Base-by-base conservation (phyloP, 2,113 vertebrate genomes). In the Dendrocopos noguchii region DNA sequence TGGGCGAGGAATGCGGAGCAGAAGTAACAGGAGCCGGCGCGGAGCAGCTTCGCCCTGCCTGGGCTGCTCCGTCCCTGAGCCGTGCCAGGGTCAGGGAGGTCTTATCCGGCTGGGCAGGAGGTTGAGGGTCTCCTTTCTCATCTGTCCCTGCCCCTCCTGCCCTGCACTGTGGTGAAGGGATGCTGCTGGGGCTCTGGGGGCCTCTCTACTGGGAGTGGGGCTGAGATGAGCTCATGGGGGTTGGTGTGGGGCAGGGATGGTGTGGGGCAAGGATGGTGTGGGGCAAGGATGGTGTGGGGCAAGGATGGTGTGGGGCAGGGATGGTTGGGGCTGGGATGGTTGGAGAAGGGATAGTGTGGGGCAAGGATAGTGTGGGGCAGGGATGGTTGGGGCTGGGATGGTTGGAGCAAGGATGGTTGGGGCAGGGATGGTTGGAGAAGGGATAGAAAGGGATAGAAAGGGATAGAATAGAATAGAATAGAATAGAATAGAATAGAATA, bases 141-240 rank as follows among this genome's bases (percentile, higher is more conserved):
- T 7, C 33, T 46, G 20, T 46, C 19, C 9, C 27, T 27, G 44
- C 5, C 14, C 20, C 66, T 55, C 50, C 52, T 15, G 24, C 33
- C 33, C 36, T 12, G 34, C 34, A 71, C 39, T 15, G 29, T 22
- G 6, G 4, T 1, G 3, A n/a, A 56, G 42, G 0, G 2, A 28
- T 25, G 55, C 73, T 50, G 60, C 28, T 39, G 75, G 0, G 2
- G 44, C 31, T 42, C 1, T 0, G 18, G 14, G 11, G 42, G 6
- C 18, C 57, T 25, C 27, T 50, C 28, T 2, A 0, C 1, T 1
- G 28, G 25, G 16, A 52, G 28, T 5, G 2, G 42, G 57, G 52
- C 34, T 72, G 59, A 1, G 21, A n/a, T n/a, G 31, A 20, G 31
- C 22, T 52, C 50, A 24, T 24, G 2, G 47, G 63, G 36, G 27